Base-by-base conservation (phyloP, 1,140 invertebrate genomes). In the Drosophila bifasciata region DNA sequence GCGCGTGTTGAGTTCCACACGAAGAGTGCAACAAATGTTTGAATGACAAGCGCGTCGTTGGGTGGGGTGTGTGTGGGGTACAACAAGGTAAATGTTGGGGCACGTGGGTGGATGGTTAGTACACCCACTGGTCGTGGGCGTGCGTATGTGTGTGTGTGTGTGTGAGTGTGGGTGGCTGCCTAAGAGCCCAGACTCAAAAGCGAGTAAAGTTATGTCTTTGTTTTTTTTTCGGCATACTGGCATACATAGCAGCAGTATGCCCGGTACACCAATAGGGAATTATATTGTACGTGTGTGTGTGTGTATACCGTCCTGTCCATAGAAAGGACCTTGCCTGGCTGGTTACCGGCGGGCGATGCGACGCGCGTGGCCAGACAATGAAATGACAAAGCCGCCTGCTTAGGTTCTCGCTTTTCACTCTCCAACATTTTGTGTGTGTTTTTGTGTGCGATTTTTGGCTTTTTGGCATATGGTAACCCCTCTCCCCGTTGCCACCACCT, bases 21-120 rank as follows among this genome's bases (percentile, higher is more conserved):
- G 28, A 43, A 63, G 75, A 84, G 79, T 84, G 79, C 79, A 84
- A 84, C 79, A 84, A 84, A 84, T 84, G 79, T 79, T 62, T 76
- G 49, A 39, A 32, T 39, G 49, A 19, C 57, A 63, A 44, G n/a
- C n/a, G n/a, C n/a, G n/a, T n/a, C 49, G 51, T 52, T 57, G 56
- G 57, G 67, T 46, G 15, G 9, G 23, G 48, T 16, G 19, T 0
- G 7, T 2, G 3, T 6, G 21, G 23, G 11, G 32, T 11, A 36
- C 71, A 80, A 76, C 63, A 45, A 72, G 72, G 72, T 81, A 67
- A 74, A 52, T 15, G 69, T 77, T 77, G 69, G 39, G 79, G 61
- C 76, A 44, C 17, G 46, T 60, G 40, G 44, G 28, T 41, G 21
- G 39, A 13, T 25, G 17, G 43, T 0, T 16, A 25, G 9, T 3